A percentile compares a stretch with the other conserved stretches of the same genome.
Evolutionary conservation across 2,888 invertebrate genomes (phyloP).

Genomic region (Euproctis similis): DNA sequence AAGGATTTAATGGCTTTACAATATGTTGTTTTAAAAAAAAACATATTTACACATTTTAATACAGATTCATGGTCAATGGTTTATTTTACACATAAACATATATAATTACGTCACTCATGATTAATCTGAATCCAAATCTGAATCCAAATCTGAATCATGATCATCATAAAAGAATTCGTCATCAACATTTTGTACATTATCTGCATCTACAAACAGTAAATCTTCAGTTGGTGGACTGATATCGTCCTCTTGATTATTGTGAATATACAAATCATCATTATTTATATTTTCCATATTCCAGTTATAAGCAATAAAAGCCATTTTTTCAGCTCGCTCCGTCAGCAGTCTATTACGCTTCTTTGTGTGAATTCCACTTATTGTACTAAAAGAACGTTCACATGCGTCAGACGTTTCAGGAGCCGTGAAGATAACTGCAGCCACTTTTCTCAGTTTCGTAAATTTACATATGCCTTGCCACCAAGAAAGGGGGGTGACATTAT

Average conservation of each 20-base stretch:
- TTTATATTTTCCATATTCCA: conserved; percentile 3
- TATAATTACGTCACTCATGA: conserved; percentile 1
- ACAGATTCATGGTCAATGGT: conserved; percentile 2
- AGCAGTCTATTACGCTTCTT: conserved; percentile 6
- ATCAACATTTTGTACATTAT: background rate
- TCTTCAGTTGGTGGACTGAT: conserved; percentile 1
- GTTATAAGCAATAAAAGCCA: conserved; percentile 5
- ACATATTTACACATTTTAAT: conserved; percentile 1
- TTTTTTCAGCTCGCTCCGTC: conserved; percentile 6
- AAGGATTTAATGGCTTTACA: conserved; percentile 3
- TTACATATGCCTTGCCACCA: conserved; percentile 13
- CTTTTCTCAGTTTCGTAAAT: conserved; percentile 5
- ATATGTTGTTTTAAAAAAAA: background rate
- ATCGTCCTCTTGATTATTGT: background rate
- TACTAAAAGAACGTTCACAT: conserved; percentile 9
- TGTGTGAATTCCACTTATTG: conserved; percentile 2
- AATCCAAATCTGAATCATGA: no score
- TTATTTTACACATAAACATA: conserved; percentile 2
- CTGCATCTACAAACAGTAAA: conserved; percentile 4
- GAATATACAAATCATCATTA: no score
- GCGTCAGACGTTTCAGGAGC: conserved; percentile 12
- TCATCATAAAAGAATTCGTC: background rate
- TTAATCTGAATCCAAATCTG: background rate
- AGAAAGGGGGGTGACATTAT: conserved; percentile 4
- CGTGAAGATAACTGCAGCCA: conserved; percentile 7